phyloP scores from a whole-genome alignment of 2,113 vertebrate species.

The Rhinopithecus roxellana region DNA sequence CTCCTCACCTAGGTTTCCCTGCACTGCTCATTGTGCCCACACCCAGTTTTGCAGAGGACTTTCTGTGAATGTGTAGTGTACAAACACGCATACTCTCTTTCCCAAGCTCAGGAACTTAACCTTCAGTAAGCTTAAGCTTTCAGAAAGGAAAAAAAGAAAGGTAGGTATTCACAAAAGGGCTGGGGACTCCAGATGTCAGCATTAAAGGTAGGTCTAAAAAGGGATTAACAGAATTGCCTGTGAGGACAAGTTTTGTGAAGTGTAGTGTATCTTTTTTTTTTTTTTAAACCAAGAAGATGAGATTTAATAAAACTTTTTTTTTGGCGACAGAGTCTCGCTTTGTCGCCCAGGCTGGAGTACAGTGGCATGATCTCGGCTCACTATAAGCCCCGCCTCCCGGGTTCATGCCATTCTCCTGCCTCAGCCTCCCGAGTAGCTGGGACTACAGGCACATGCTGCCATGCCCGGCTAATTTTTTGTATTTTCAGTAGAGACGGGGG shows the following conservation, averaged over 20 bases:
- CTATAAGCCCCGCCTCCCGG: too few relatives aligned
- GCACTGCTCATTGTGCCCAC: not conserved
- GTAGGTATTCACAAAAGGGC: not conserved
- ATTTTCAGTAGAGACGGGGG: too few relatives aligned
- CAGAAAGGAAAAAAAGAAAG: not conserved
- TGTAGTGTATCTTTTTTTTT: not conserved
- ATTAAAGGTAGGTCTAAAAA: not conserved
- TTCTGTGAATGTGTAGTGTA: not conserved
- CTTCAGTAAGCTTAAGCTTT: not conserved
- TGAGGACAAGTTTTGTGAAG: not conserved
- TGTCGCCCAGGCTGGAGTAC: too few relatives aligned
- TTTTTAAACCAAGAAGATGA: not conserved
- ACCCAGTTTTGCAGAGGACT: slow-evolving; percentile 1
- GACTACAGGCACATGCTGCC: too few relatives aligned
- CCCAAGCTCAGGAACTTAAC: not conserved
- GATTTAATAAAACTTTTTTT: not conserved
- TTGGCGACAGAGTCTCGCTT: too few relatives aligned
- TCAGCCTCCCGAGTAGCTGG: too few relatives aligned
- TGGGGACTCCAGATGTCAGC: not conserved
- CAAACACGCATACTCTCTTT: not conserved
- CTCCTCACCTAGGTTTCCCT: not conserved
- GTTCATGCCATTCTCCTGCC: too few relatives aligned
- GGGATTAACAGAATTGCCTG: not conserved
- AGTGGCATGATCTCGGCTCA: too few relatives aligned
- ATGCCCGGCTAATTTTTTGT: too few relatives aligned